Conservation (phyloP, 2,797 vertebrate species). For the Champsocephalus esox region DNA sequence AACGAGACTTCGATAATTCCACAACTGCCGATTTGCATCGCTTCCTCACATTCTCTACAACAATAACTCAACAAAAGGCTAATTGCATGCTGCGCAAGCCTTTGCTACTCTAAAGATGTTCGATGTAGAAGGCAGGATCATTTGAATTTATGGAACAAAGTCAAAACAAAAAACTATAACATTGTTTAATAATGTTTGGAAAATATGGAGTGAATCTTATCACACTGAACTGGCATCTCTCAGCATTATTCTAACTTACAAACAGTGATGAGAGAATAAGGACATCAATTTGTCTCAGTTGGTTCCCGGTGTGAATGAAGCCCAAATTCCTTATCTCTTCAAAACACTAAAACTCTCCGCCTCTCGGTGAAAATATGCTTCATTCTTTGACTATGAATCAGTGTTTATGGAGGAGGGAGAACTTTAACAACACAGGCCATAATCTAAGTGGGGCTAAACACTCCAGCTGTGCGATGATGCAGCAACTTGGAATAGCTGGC, state of each 20-base stretch:
- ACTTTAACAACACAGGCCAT: conserved; percentile 69
- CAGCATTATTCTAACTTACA: conserved; percentile 72
- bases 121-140: conserved; percentile 40
- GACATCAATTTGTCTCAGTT: conserved; percentile 79
- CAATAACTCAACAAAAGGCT: conserved; percentile 60
- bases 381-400: conserved; percentile 76
- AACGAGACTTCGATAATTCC: conserved; percentile 61
- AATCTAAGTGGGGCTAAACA: conserved; percentile 72
- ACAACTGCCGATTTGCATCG: conserved; percentile 67
- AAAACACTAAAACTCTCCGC: conserved; percentile 78
- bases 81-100: conserved; percentile 63
- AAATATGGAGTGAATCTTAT: conserved; percentile 72
- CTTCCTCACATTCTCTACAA: conserved; percentile 49
- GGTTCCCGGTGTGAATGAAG: conserved; percentile 70
- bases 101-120: conserved; percentile 35
- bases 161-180: conserved; percentile 22
- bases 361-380: conserved; percentile 67
- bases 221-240: conserved; percentile 49
- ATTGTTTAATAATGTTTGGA: conserved; percentile 35
- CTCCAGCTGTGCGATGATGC: conserved; percentile 75
- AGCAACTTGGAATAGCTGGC: conserved; percentile 54
- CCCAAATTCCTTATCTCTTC: conserved; percentile 79
- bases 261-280: conserved; percentile 70
- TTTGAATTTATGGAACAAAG: conserved; percentile 32
- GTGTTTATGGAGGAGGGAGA: conserved; percentile 55